Base-by-base conservation (phyloP, 2,113 vertebrate species). In the Oceanodroma tethys region DNA sequence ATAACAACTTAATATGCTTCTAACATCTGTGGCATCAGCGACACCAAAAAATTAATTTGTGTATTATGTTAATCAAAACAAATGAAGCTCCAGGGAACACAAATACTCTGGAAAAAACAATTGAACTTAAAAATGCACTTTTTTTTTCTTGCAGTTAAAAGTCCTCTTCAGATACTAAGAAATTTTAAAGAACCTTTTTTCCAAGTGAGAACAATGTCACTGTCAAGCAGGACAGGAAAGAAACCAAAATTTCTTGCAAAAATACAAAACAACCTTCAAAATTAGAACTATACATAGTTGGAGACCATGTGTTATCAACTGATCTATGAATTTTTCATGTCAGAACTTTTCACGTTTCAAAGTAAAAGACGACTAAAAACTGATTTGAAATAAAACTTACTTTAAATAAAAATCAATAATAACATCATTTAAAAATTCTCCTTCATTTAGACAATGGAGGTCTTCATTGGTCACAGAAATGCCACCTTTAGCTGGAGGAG, bases 391-490 rank as follows among this genome's bases (percentile, higher is more conserved):
- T 40, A 88, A 63, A 92, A 98, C 99, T 99, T 96, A 99, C 99
- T 99, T 99, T 97, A 99, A 99, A 99, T 99, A 99, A 98, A 99
- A 99, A 98, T 99, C 99, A 96, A 99, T 99, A 97, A 99, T 99
- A 94, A 99, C 99, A 91, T 99, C 99, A 76, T 99, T 99, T 68
- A 99, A 99, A 98, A 99, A 99, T 92, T 99, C 99, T 93, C 99
- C 99, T 86, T 99, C 99, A 78, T 98, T 99, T 93, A 99, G 98
- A 97, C 99, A 99, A 98, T 99, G 99, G 62, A 99, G 99, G 97
- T 99, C 99, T 97, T 99, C 99, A 25, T 99, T 99, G 50, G 99
- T 99, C 94, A 99, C 99, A 25, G 98, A 98, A 67, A 99, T 99
- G 38, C 99, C 99, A 27, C 99, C 99, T 98, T 99, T 99, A 96